Percentiles rank a stretch among this genome's conserved stretches.
These are phyloP conservation scores for Stenodema calcarata DNA, from an alignment of 2,888 invertebrate species.

Conservation along the genomic window DNA sequence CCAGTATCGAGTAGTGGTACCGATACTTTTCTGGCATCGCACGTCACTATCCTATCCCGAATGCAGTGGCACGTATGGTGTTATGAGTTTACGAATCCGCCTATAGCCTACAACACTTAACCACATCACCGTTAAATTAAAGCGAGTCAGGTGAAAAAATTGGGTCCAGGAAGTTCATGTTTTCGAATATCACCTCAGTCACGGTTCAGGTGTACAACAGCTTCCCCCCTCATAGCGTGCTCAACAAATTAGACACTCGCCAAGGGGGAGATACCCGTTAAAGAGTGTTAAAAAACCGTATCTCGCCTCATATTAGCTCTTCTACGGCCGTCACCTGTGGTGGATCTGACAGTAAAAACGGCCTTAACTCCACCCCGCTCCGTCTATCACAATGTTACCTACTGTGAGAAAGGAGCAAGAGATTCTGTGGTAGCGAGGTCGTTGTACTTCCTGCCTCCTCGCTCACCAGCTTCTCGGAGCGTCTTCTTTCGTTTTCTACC, in stretches of 20 bases:
- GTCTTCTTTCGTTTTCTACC: background rate
- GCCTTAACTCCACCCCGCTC: background rate
- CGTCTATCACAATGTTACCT: background rate
- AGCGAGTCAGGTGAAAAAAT: background rate
- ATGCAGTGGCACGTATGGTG: no score
- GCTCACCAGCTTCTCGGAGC: background rate
- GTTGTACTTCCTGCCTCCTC: background rate
- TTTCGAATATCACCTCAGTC: background rate
- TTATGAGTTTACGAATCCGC: no score
- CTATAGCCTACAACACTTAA: no score
- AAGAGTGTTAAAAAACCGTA: background rate
- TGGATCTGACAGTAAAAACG: conserved; percentile 2
- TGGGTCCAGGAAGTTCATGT: background rate
- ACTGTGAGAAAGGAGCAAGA: background rate
- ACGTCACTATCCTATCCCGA: no score
- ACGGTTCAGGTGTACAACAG: background rate
- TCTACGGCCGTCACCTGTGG: background rate
- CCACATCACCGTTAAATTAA: no score
- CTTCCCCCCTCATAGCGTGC: background rate
- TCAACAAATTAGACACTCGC: background rate
- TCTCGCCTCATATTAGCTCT: background rate
- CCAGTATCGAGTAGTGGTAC: no score
- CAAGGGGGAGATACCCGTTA: background rate
- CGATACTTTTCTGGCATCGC: no score
- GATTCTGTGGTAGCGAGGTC: background rate